Conservation (phyloP, 2,797 vertebrate genomes). For the Melanotaenia parkinsoni region DNA sequence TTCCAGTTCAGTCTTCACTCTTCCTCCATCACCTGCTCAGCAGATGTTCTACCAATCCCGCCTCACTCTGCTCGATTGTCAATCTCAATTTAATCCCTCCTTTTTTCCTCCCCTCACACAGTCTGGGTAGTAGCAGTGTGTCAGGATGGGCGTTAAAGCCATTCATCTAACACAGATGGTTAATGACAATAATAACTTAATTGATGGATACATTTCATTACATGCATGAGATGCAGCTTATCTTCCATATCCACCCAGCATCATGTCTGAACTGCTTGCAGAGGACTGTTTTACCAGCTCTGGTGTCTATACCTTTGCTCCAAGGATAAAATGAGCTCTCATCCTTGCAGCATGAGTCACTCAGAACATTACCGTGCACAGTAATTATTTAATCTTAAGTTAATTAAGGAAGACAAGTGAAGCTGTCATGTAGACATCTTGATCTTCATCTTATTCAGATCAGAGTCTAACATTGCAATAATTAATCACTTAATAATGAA, state of each 20-base stretch:
- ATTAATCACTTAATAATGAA: neutral
- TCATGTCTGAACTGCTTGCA: slow-evolving; percentile 7
- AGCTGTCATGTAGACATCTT: slow-evolving; percentile 43
- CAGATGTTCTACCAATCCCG: slow-evolving; percentile 66
- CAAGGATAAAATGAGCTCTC: slow-evolving; percentile 10
- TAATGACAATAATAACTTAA: slow-evolving; percentile 70
- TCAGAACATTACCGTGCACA: slow-evolving; percentile 30
- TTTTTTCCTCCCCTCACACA: slow-evolving; percentile 19
- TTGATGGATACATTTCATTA: slow-evolving; percentile 68
- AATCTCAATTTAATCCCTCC: slow-evolving; percentile 63
- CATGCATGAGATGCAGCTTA: slow-evolving; percentile 45
- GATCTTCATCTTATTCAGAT: slow-evolving; percentile 22
- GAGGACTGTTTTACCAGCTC: slow-evolving; percentile 35
- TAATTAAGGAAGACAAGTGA: slow-evolving; percentile 55
- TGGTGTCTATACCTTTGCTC: slow-evolving; percentile 33
- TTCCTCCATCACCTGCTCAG: slow-evolving; percentile 70
- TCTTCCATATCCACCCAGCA: slow-evolving; percentile 26
- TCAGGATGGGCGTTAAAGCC: slow-evolving; percentile 42
- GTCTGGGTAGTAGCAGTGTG: slow-evolving; percentile 40
- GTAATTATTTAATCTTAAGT: slow-evolving; percentile 40
- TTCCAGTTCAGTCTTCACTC: slow-evolving; percentile 64
- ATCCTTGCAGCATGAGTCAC: slow-evolving; percentile 43
- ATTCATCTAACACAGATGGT: slow-evolving; percentile 62
- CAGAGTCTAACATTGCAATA: neutral
- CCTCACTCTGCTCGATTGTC: slow-evolving; percentile 53